A percentile compares a stretch with the other conserved stretches of the same genome.
Evolutionary conservation across 2,113 vertebrate genomes (phyloP).

Genomic region (Vombatus ursinus): DNA sequence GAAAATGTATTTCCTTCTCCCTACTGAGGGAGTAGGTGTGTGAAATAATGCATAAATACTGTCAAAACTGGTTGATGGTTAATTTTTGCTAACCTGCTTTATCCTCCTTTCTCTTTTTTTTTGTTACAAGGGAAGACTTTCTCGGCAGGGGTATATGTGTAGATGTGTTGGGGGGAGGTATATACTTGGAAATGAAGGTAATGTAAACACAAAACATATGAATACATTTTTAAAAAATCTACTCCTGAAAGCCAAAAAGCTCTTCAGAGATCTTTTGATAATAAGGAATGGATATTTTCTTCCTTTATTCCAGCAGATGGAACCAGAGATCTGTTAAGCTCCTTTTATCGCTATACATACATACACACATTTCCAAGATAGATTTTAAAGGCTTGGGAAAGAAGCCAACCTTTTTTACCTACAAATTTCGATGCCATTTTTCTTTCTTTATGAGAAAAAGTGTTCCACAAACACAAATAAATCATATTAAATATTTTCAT

Average conservation of each 20-base stretch:
- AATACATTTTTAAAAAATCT: background rate
- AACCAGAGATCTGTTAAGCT: background rate
- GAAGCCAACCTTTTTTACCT: background rate
- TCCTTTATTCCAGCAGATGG: conserved; percentile 54
- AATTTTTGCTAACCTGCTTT: background rate
- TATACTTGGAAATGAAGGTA: background rate
- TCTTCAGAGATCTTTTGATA: background rate
- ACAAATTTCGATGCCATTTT: background rate
- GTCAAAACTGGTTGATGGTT: background rate
- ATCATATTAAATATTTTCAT: background rate
- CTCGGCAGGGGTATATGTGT: background rate
- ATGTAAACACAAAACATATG: background rate
- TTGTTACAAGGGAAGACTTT: background rate
- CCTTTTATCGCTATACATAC: background rate
- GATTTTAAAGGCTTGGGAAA: background rate
- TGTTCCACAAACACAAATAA: background rate
- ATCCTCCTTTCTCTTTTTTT: background rate
- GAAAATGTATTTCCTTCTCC: background rate
- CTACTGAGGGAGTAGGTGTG: background rate
- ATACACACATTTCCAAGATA: background rate
- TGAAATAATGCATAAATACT: background rate
- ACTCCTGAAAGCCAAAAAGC: background rate
- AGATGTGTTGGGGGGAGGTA: background rate
- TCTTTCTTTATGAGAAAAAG: background rate
- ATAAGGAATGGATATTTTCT: background rate